These are phyloP conservation scores for Apaloderma vittatum DNA, from an alignment of 2,113 vertebrate genomes.

Conservation along the genomic window DNA sequence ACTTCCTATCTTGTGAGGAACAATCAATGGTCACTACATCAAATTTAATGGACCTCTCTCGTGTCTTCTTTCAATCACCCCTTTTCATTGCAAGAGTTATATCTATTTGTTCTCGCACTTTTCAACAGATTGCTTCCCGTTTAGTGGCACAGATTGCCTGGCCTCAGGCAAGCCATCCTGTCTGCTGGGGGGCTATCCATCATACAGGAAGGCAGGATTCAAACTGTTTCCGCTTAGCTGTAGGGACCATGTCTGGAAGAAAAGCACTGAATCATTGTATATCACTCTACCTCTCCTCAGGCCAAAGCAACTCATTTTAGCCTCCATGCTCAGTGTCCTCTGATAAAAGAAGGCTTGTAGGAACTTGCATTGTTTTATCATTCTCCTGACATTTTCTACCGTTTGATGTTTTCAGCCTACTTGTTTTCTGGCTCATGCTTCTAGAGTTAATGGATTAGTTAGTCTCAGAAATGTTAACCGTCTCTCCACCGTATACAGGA, in stretches of 20 bases:
- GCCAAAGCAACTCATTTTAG: conserved; percentile 21
- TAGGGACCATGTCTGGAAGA: background rate
- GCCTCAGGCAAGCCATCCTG: conserved; percentile 48
- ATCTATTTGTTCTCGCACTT: background rate
- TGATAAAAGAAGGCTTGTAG: background rate
- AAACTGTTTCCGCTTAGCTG: conserved; percentile 3
- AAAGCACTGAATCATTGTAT: conserved; percentile 26
- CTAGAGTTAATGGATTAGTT: background rate
- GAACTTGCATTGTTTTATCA: background rate
- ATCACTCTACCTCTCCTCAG: background rate
- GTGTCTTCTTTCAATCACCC: background rate
- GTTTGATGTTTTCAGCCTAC: background rate
- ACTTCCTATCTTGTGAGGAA: background rate
- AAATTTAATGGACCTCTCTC: conserved; percentile 1
- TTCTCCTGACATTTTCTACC: background rate
- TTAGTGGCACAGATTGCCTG: conserved; percentile 39
- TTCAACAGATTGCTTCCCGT: conserved; percentile 35
- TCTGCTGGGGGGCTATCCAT: conserved; percentile 43
- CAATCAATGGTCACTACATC: background rate
- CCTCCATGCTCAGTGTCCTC: background rate
- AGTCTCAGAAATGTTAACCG: background rate
- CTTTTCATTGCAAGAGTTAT: conserved; percentile 6
- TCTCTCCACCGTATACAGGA: background rate
- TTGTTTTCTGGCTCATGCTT: background rate
- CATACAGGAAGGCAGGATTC: background rate